Conservation (phyloP, 1,140 invertebrate genomes). For the Dysdera silvatica region DNA sequence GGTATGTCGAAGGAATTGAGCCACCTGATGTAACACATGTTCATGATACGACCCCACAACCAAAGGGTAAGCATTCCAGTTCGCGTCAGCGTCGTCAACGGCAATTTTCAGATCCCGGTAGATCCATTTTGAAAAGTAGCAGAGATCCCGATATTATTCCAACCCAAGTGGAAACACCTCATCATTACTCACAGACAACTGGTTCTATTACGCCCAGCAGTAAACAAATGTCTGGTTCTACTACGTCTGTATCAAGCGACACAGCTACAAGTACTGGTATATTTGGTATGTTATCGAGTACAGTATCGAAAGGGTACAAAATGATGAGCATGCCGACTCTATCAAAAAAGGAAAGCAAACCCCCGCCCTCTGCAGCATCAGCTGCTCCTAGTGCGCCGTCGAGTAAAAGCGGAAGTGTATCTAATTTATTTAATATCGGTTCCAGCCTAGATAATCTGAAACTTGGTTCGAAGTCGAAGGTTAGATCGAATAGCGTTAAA, state of each 20-base stretch:
- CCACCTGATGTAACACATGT: no score
- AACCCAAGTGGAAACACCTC: neutral
- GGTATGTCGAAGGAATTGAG: no score
- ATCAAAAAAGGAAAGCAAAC: slow-evolving; percentile 6
- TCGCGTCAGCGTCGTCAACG: slow-evolving; percentile 8
- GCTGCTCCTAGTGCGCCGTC: neutral
- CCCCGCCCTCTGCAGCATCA: neutral
- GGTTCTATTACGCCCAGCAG: neutral
- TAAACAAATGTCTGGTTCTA: slow-evolving; percentile 16
- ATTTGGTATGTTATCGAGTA: slow-evolving; percentile 25
- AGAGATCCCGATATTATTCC: neutral
- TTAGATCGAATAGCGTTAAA: slow-evolving; percentile 24
- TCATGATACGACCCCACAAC: slow-evolving; percentile 14
- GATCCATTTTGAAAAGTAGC: no score
- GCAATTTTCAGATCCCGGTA: slow-evolving; percentile 20
- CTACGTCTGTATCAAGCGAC: slow-evolving; percentile 15
- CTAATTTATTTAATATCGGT: slow-evolving; percentile 25
- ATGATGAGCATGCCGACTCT: slow-evolving; percentile 30
- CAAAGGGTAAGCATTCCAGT: slow-evolving; percentile 22
- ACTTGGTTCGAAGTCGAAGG: slow-evolving; percentile 5
- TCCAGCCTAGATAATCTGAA: slow-evolving; percentile 22
- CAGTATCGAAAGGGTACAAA: slow-evolving; percentile 23
- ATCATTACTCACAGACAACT: no score
- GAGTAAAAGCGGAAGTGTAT: slow-evolving; percentile 14
- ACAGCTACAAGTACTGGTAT: slow-evolving; percentile 1